A percentile compares a stretch with the other conserved stretches of the same genome.
Evolutionary conservation across 2,888 invertebrate genomes (phyloP).

Genomic region (Epicampocera succincta): DNA sequence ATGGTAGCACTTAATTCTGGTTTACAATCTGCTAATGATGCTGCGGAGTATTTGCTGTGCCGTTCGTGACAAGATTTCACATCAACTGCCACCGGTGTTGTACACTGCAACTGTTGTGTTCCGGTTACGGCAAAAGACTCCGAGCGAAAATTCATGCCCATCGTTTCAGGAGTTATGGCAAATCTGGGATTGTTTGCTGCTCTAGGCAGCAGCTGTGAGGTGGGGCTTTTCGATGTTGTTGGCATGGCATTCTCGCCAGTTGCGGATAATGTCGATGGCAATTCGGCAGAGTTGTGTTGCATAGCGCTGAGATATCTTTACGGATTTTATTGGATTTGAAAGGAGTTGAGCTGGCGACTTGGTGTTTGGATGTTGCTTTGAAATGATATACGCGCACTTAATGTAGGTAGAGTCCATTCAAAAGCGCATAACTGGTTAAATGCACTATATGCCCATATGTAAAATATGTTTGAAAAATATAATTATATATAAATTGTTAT

Average conservation of each 20-base stretch:
- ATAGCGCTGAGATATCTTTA: constrained; percentile 11
- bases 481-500: too few relatives aligned
- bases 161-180: constrained; percentile 33
- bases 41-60: neutral
- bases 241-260: constrained; percentile 6
- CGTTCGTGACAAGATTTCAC: constrained; percentile 48
- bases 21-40: neutral
- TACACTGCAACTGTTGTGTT: neutral
- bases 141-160: constrained; percentile 21
- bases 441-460: too few relatives aligned
- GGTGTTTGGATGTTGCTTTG: neutral
- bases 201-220: constrained; percentile 18
- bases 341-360: neutral
- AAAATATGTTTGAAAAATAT: too few relatives aligned
- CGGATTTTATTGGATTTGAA: neutral
- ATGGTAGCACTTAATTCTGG: constrained; percentile 10
- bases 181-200: constrained; percentile 2
- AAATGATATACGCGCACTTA: too few relatives aligned
- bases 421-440: too few relatives aligned
- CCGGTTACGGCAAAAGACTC: neutral
- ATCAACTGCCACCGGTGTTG: constrained; percentile 21
- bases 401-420: too few relatives aligned
- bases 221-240: neutral
- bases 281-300: constrained; percentile 19
- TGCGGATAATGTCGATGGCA: neutral